phyloP scores from a whole-genome alignment of 2,797 vertebrate species.

The Malacoctenus gilli region DNA sequence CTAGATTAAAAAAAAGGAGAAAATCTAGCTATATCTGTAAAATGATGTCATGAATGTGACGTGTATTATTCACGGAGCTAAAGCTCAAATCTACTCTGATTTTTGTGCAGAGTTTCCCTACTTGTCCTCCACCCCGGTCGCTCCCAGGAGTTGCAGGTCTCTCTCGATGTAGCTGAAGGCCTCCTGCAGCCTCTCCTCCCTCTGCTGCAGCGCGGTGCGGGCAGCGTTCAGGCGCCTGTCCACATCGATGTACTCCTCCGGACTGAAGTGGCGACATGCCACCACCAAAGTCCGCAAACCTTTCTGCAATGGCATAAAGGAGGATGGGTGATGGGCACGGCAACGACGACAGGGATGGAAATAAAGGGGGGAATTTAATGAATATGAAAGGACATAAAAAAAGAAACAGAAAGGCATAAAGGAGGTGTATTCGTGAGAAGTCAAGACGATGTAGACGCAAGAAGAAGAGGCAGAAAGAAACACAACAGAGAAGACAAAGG shows the following conservation, averaged over 20 bases:
- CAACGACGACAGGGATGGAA: too few species aligned
- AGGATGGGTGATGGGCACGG: background rate
- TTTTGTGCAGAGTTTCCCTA: slow-evolving; percentile 62
- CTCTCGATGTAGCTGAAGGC: slow-evolving; percentile 91
- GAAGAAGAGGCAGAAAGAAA: background rate
- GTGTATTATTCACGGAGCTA: background rate
- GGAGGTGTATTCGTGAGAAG: background rate
- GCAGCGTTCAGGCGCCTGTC: slow-evolving; percentile 86
- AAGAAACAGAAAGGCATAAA: background rate
- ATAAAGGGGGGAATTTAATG: background rate
- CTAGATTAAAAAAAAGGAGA: too few species aligned
- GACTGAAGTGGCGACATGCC: slow-evolving; percentile 90
- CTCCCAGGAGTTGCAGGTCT: slow-evolving; percentile 92
- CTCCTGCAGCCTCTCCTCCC: slow-evolving; percentile 89
- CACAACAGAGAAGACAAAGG: slow-evolving; percentile 14
- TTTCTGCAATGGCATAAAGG: slow-evolving; percentile 81
- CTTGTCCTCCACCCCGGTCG: slow-evolving; percentile 98
- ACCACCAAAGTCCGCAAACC: slow-evolving; percentile 94
- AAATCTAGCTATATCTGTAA: background rate
- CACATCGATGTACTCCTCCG: slow-evolving; percentile 88
- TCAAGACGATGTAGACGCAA: background rate
- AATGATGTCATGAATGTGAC: background rate
- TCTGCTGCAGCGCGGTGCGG: slow-evolving; percentile 92
- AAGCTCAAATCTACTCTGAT: slow-evolving; percentile 8
- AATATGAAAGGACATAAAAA: background rate